phyloP scores from a whole-genome alignment of 2,797 vertebrate species.

The Eptatretus atami region DNA sequence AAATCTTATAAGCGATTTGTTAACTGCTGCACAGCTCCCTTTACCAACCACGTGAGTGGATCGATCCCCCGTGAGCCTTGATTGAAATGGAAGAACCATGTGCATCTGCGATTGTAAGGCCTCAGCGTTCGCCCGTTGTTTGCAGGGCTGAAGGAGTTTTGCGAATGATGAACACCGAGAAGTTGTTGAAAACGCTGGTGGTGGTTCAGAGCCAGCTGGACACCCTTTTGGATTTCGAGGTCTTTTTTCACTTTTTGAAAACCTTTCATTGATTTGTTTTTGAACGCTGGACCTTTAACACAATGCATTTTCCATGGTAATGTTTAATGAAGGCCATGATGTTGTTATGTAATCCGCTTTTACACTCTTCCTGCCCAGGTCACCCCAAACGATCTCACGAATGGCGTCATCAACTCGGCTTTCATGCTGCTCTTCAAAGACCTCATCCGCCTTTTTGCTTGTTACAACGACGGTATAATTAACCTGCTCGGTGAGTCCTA shows the following conservation, averaged over 20 bases:
- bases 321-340: too few relatives aligned
- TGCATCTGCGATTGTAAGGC: not conserved
- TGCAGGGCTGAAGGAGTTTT: slow-evolving; percentile 47
- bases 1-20: too few relatives aligned
- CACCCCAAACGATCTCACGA: slow-evolving; percentile 60
- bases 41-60: too few relatives aligned
- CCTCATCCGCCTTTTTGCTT: slow-evolving; percentile 68
- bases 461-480: slow-evolving; percentile 81
- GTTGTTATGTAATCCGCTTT: not conserved
- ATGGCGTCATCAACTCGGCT: slow-evolving; percentile 60
- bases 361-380: slow-evolving; percentile 20
- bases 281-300: not conserved
- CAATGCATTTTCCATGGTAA: too few relatives aligned
- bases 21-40: too few relatives aligned
- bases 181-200: slow-evolving; percentile 59
- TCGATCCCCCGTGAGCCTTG: too few relatives aligned
- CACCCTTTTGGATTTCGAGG: slow-evolving; percentile 67
- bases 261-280: not conserved
- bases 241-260: slow-evolving; percentile 13
- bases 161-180: slow-evolving; percentile 60
- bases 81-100: too few relatives aligned
- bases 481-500: slow-evolving; percentile 45
- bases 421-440: slow-evolving; percentile 93
- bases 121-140: slow-evolving; percentile 6
- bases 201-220: slow-evolving; percentile 80